Evolutionary conservation across 1,140 invertebrate species (phyloP).

Genomic region (Bombus waltoni): DNA sequence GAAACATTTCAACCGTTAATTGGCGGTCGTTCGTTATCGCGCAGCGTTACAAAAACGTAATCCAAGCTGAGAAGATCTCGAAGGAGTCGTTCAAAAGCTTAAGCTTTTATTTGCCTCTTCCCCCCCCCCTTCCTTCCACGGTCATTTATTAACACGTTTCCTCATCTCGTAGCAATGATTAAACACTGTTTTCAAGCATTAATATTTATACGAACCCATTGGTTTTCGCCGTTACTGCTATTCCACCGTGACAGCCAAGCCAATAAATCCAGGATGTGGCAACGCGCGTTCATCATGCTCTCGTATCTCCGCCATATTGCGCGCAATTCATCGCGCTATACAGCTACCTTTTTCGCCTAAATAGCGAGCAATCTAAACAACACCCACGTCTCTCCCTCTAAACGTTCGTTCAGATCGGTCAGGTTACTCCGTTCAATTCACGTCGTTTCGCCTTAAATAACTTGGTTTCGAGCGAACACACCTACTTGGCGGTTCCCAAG

Average conservation of each 20-base stretch:
- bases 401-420: not conserved
- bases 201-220: constrained; percentile 2
- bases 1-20: not conserved
- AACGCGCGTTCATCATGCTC: constrained; percentile 3
- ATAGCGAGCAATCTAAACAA: not conserved
- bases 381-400: not conserved
- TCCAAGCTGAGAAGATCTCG: not conserved
- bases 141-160: constrained; percentile 5
- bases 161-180: not conserved
- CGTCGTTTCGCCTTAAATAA: not conserved
- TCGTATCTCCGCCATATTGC: not conserved
- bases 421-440: not conserved
- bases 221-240: constrained; percentile 1
- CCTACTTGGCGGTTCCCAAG: no score
- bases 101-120: not conserved
- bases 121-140: not conserved
- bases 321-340: not conserved
- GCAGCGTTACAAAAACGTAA: not conserved
- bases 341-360: not conserved
- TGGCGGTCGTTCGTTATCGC: not conserved
- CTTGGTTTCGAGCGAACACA: no score
- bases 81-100: not conserved
- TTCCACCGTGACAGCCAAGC: constrained; percentile 5
- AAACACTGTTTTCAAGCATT: constrained; percentile 5
- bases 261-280: constrained; percentile 4